Base-by-base conservation (phyloP, 2,113 vertebrate genomes). In the Psephotus haematonotus region DNA sequence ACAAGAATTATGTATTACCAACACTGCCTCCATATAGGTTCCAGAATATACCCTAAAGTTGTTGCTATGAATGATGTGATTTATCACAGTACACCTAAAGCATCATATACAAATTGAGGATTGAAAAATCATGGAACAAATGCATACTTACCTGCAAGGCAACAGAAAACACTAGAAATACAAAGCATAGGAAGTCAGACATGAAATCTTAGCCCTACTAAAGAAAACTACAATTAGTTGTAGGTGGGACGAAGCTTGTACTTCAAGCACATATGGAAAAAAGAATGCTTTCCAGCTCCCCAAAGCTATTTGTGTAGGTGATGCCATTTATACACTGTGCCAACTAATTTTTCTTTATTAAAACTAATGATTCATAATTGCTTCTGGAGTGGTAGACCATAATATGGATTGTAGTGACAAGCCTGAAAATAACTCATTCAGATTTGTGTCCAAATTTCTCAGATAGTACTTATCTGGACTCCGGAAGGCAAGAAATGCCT, bases 351-450 rank as follows among this genome's bases (percentile, higher is more conserved):
- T 95, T 93, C 29, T 18, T 17, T 90, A 86, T 81, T 92, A 90
- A 95, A 94, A 71, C 50, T 84, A 88, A 93, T 88, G 68, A 94
- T 37, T 35, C 29, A 43, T 90, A 82, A 72, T 92, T 92, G 46
- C 14, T 77, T 86, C 43, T 90, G 71, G 59, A 94, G 60, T 47
- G 29, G 17, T 25, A 95, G 75, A 74, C 5, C 9, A 49, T 53
- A 93, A 59, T 50, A 88, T 20, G n/a, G 13, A 47, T 74, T 69
- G 23, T 12, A 69, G 63, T 41, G 11, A 28, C 11, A 91, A 92
- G 93, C 63, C 17, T 90, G 53, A 74, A 74, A 91, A 88, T 35
- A 16, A 50, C 19, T 43, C 4, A 23, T 62, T 87, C 53, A 53
- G 28, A 10, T 74, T 63, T 83, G 29, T 67, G 18, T 77, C 23